Base-by-base conservation (phyloP, 2,888 invertebrate species). In the Hydroisotoma schaefferi region DNA sequence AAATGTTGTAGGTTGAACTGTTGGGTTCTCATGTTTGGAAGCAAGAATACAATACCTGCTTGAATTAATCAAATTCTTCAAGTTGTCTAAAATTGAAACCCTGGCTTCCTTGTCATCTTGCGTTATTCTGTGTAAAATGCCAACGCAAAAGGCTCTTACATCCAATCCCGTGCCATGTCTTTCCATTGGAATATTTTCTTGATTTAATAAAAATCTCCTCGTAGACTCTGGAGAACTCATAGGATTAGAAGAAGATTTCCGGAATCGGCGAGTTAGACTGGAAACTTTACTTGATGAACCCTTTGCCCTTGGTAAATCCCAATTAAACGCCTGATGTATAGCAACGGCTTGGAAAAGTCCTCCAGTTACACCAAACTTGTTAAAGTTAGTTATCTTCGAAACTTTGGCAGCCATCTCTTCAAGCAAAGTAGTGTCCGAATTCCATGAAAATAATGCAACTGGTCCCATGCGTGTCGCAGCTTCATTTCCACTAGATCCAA, bases 401-500 rank as follows among this genome's bases (percentile, higher is more conserved):
- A 78, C 76, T 67, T 80, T 77, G 59, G 73, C 78, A 0, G 81
- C 81, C 27, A 78, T 76, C n/a, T 82, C 78, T 18, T 83, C 64
- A 74, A 84, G 77, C 23, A 15, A 40, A n/a, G 52, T 43, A 37
- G 25, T 46, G 52, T 58, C 52, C 1, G 28, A 56, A 38, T 59
- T 44, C 53, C 66, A 67, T 67, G 78, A 82, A 74, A 82, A 86
- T 44, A 88, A 75, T 0, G 85, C 81, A 44, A 86, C 76, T 2
- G 88, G 87, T 20, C 84, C 78, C 27, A 86, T 79, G 71, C 87
- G 78, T 87, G 88, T 87, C 1, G 87, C 86, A 48, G 84, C 86
- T 1, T 88, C 88, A 76, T 88, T 88, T n/a, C 88, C 88, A 76
- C 80, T 85, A 1, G 87, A 87, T 1, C 87, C 88, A 38, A 73